phyloP scores from a whole-genome alignment of 1,140 invertebrate species.

The Drosophila gunungcola region DNA sequence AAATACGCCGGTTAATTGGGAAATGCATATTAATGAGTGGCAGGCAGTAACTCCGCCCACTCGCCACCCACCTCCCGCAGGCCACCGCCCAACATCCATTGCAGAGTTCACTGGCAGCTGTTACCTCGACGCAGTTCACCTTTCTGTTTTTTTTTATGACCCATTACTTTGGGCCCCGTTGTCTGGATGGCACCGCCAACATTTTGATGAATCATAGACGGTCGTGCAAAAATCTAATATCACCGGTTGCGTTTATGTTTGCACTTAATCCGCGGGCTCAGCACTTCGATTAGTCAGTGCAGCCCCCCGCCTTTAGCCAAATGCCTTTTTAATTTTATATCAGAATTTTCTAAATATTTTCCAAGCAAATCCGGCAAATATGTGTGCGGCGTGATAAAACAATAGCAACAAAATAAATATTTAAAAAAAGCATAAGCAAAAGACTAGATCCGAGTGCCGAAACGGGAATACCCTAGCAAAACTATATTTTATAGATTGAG shows the following conservation, averaged over 20 bases:
- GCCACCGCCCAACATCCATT: background rate
- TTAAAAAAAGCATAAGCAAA: slow-evolving; percentile 35
- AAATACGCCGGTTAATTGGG: slow-evolving; percentile 45
- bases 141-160: slow-evolving; percentile 23
- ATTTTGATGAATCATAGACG: slow-evolving; percentile 41
- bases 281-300: slow-evolving; percentile 43
- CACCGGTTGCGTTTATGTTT: slow-evolving; percentile 12
- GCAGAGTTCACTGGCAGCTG: slow-evolving; percentile 32
- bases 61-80: background rate
- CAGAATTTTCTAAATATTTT: slow-evolving; percentile 57
- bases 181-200: slow-evolving; percentile 23
- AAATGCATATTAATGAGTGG: slow-evolving; percentile 52
- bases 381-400: slow-evolving; percentile 57
- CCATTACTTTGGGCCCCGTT: slow-evolving; percentile 29
- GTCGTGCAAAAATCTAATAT: slow-evolving; percentile 15
- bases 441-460: background rate
- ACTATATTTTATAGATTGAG: no score
- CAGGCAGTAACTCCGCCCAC: slow-evolving; percentile 19
- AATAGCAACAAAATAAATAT: slow-evolving; percentile 56
- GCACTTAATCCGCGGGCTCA: slow-evolving; percentile 38
- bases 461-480: background rate
- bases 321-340: slow-evolving; percentile 34
- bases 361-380: slow-evolving; percentile 41
- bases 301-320: background rate
- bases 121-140: slow-evolving; percentile 32